Base-by-base conservation (phyloP, 1,140 invertebrate genomes). In the Acromyrmex heyeri region DNA sequence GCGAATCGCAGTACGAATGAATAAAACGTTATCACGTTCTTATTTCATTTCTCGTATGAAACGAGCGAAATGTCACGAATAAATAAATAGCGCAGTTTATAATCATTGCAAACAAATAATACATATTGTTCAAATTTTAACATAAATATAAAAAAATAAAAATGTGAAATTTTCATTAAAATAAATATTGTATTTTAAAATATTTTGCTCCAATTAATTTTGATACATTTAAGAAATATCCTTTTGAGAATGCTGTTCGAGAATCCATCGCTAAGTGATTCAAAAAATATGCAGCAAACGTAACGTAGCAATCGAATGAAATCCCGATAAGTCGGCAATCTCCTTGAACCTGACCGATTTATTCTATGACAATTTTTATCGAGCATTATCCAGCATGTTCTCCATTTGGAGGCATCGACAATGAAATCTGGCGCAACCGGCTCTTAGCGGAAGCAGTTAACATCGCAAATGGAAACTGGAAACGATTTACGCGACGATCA, bases 391-490 rank as follows among this genome's bases (percentile, higher is more conserved):
- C 48, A 24, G 1, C 44, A 12, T 30, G 73, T 75, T 81, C 64
- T 62, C 76, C 57, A 81, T 81, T 86, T 48, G 75, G 48, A 82
- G 69, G 27, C 57, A 79, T 53, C 34, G 75, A 88, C 77, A 86
- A 76, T 81, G 87, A 89, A 89, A 89, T 89, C 70, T 89, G 62
- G 83, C 50, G 83, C 87, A 75, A 75, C 55, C 82, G 57, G 69
- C 79, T 53, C 57, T 30, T 86, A 73, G 30, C 90, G 86, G 89
- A 88, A 90, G 88, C 87, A 88, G 87, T 92, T 91, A 92, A 86
- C 75, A 62, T 86, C 91, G 53, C 85, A 89, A 92, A 92, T 92
- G 91, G 90, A 92, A 92, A 92, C 91, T 92, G 86, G 91, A 89
- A 89, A 89, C 34, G 87, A 89, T 89, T 61, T 55, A 57, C 24